These are phyloP conservation scores for Ageneiosus marmoratus DNA, from an alignment of 2,113 vertebrate genomes.

Conservation along the genomic window DNA sequence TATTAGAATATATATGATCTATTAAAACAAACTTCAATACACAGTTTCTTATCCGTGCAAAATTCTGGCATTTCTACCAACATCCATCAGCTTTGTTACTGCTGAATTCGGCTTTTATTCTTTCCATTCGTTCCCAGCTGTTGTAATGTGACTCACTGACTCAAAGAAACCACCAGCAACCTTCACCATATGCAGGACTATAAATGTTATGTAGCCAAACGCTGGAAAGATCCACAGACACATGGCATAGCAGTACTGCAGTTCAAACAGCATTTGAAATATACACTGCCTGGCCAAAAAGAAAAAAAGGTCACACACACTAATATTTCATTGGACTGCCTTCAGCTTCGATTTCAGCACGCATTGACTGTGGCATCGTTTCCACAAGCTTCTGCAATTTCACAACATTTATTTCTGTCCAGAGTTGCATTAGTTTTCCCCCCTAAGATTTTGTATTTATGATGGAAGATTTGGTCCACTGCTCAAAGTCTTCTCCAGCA, in stretches of 20 bases:
- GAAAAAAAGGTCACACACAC: no score
- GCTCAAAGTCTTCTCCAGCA: no score
- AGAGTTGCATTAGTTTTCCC: no score
- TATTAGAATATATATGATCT: background rate
- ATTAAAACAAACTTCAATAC: background rate
- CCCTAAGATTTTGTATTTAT: no score
- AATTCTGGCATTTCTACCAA: background rate
- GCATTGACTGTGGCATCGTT: no score
- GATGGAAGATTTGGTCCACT: no score
- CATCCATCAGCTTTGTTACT: constrained; percentile 17
- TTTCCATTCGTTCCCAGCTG: constrained; percentile 13
- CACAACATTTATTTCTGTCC: no score
- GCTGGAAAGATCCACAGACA: background rate
- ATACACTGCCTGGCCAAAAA: no score
- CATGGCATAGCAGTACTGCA: background rate
- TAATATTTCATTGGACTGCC: no score
- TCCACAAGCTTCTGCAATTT: no score
- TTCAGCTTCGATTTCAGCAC: no score
- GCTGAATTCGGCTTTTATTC: background rate
- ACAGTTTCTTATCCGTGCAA: background rate
- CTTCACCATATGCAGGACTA: background rate
- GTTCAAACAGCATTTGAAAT: background rate
- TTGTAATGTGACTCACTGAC: constrained; percentile 10
- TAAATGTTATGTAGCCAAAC: background rate
- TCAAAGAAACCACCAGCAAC: constrained; percentile 4